Conservation (phyloP, 2,797 vertebrate species). For the Malacoctenus gilli region DNA sequence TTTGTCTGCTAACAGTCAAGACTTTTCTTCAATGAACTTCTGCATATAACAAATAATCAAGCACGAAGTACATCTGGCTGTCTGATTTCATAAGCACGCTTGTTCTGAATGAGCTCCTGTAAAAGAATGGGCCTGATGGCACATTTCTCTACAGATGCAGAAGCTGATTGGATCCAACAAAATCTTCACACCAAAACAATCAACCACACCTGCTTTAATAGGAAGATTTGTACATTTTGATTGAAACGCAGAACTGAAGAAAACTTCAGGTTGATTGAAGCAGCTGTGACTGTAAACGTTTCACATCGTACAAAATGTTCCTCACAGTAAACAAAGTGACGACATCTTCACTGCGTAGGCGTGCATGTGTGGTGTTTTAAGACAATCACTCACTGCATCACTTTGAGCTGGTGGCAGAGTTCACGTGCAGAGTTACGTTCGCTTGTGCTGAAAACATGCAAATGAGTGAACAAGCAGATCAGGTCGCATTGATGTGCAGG, state of each 20-base stretch:
- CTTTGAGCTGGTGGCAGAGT: neutral
- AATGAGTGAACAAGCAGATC: slow-evolving; percentile 6
- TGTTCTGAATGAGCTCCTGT: too few species aligned
- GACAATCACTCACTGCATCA: neutral
- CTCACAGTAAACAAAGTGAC: neutral
- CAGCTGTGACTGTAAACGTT: neutral
- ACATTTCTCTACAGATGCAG: neutral
- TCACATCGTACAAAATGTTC: neutral
- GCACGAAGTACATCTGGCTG: too few species aligned
- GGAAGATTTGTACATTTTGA: neutral
- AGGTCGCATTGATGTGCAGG: neutral
- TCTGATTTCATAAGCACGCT: too few species aligned
- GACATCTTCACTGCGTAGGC: neutral
- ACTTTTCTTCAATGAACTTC: too few species aligned
- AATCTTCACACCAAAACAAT: slow-evolving; percentile 2
- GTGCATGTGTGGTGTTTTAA: slow-evolving; percentile 1
- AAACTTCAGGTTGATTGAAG: neutral
- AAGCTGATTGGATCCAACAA: slow-evolving; percentile 1
- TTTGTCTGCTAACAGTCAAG: too few species aligned
- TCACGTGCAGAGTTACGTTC: neutral
- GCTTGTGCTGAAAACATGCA: slow-evolving; percentile 1
- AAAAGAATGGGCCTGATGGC: neutral
- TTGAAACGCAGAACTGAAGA: neutral
- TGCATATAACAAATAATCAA: too few species aligned
- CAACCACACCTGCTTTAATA: slow-evolving; percentile 3